Conservation (phyloP, 2,797 vertebrate species). For the Lutjanus argentimaculatus region DNA sequence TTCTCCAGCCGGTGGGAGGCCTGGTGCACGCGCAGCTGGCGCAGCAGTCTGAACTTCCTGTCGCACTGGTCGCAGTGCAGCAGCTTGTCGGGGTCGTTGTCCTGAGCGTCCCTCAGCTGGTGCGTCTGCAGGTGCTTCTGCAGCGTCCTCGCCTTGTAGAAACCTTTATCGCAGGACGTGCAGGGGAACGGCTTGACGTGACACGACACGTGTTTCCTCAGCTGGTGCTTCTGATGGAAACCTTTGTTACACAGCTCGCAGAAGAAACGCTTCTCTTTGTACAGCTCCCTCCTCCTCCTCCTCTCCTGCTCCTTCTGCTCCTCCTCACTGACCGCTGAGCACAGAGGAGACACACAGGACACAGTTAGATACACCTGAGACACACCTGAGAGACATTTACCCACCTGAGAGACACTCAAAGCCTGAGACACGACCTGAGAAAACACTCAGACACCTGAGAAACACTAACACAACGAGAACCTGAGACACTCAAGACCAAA, state of each 20-base stretch:
- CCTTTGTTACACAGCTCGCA: constrained; percentile 76
- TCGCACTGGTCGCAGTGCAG: constrained; percentile 71
- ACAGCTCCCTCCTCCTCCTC: constrained; percentile 68
- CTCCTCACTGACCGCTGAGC: constrained; percentile 52
- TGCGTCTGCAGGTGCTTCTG: constrained; percentile 67
- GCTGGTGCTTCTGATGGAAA: constrained; percentile 78
- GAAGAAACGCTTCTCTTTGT: constrained; percentile 80
- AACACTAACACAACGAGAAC: too few relatives aligned
- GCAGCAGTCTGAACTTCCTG: constrained; percentile 62
- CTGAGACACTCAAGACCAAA: too few relatives aligned
- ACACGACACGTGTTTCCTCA: constrained; percentile 66
- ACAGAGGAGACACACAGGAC: neutral
- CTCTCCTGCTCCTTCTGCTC: constrained; percentile 68
- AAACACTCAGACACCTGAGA: too few relatives aligned
- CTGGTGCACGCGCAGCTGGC: constrained; percentile 71
- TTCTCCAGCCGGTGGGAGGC: constrained; percentile 57
- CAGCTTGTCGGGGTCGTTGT: constrained; percentile 68
- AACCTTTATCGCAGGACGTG: constrained; percentile 75
- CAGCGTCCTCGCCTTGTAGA: constrained; percentile 69
- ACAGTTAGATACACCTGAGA: neutral
- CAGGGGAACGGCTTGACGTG: constrained; percentile 78
- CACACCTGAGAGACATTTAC: too few relatives aligned
- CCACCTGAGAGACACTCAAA: too few relatives aligned
- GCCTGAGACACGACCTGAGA: too few relatives aligned
- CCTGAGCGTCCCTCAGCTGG: constrained; percentile 63